phyloP scores from a whole-genome alignment of 2,797 vertebrate genomes.

The Sebastes baramenuke region DNA sequence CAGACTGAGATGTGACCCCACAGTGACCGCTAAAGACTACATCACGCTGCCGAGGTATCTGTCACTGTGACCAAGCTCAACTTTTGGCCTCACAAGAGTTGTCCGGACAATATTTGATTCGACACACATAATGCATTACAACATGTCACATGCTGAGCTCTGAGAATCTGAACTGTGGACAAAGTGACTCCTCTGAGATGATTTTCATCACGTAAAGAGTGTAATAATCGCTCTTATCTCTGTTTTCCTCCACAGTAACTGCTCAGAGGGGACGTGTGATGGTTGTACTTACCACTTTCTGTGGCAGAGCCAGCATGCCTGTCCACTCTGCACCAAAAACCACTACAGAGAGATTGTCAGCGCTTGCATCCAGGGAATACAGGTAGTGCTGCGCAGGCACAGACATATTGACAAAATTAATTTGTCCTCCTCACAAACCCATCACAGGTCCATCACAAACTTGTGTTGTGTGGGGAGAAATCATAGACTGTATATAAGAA shows the following conservation, averaged over 20 bases:
- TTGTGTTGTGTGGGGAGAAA: not conserved
- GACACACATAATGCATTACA: not conserved
- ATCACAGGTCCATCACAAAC: not conserved
- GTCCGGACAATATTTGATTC: not conserved
- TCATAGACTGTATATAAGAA: no score
- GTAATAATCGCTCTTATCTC: not conserved
- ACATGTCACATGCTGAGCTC: not conserved
- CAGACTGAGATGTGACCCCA: conserved; percentile 89
- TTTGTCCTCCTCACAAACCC: not conserved
- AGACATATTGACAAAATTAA: not conserved
- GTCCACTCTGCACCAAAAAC: conserved; percentile 89
- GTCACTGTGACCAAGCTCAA: conserved; percentile 4
- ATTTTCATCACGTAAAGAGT: not conserved
- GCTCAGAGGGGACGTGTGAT: conserved; percentile 94
- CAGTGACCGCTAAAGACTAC: conserved; percentile 64
- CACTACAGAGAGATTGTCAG: conserved; percentile 91
- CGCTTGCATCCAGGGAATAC: conserved; percentile 89
- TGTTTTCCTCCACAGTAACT: conserved; percentile 80
- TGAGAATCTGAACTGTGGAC: not conserved
- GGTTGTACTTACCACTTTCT: conserved; percentile 95
- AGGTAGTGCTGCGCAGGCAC: conserved; percentile 78
- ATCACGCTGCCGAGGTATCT: conserved; percentile 87
- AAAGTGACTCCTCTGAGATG: conserved; percentile 11
- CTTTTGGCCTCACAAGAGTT: not conserved
- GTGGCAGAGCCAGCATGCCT: conserved; percentile 89